Conservation (phyloP, 2,888 invertebrate species). For the Heliconius ismenius region DNA sequence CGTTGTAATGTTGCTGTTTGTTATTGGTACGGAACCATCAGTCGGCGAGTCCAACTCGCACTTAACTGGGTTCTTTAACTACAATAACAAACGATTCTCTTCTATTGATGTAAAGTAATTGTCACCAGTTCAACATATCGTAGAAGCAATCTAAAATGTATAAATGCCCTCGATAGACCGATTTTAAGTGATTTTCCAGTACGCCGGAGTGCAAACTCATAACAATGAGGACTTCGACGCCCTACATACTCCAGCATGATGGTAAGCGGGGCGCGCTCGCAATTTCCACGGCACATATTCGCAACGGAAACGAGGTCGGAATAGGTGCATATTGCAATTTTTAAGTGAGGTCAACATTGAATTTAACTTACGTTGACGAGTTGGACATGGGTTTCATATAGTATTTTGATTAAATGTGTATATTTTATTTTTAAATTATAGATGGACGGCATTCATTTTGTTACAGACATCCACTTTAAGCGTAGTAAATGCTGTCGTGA, state of each 20-base stretch:
- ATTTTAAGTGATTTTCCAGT: constrained; percentile 23
- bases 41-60: background rate
- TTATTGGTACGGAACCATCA: no score
- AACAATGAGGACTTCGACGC: constrained; percentile 29
- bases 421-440: background rate
- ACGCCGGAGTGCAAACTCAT: constrained; percentile 16
- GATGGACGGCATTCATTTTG: no score
- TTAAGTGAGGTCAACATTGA: constrained; percentile 19
- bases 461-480: no score
- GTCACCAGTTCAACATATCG: background rate
- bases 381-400: background rate
- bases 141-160: background rate
- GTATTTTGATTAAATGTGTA: background rate
- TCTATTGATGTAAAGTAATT: background rate
- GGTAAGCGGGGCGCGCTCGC: constrained; percentile 37
- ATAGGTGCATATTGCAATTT: constrained; percentile 27
- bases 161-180: background rate
- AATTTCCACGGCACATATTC: constrained; percentile 35
- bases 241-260: constrained; percentile 33
- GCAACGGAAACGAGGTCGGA: constrained; percentile 30
- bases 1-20: no score
- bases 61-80: background rate
- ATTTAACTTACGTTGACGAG: constrained; percentile 1
- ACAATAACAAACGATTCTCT: no score
- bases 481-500: no score